Evolutionary conservation across 1,140 invertebrate species (phyloP), one percentile per base, ranked within the genome.

Genomic region (Hirudo medicinalis): DNA sequence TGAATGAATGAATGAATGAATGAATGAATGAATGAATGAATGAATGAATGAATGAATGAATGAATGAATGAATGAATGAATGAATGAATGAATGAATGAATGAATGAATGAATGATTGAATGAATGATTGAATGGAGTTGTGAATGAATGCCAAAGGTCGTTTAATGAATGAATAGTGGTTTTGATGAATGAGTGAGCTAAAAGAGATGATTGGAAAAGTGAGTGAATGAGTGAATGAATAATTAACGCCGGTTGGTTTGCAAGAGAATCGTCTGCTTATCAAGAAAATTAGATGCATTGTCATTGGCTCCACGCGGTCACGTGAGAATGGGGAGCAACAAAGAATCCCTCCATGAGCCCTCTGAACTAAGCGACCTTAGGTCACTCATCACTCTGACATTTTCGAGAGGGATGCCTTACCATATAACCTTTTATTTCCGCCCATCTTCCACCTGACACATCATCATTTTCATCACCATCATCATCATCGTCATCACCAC

Each of bases 21-120:
- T 32, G 67, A 68, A 68, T 68, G 32, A 68, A 32, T 68, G 67
- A 32, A 32, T 68, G 67, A 20, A 63, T 63, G 60, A 63, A 63
- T 63, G 60, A 63, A 63, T 63, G 60, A 57, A 57, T 57, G 55
- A 57, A 63, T 63, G 43, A 49, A 17, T 68, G 67, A 68, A 29
- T 32, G 60, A 63, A 13, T 13, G 29, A 32, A 13, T 63, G 29
- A 63, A 17, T 63, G 67, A 68, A 17, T 68, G 67, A 67, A 68
- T 68, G 67, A 68, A 29, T 68, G 11, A n/a, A 68, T 9, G 40
- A 68, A 32, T 68, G 67, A 68, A 32, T 68, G 67, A 9, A 4
- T 68, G 67, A 43, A 68, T 43, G n/a, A 68, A 43, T 22, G n/a
- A 25, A 68, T 68, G 67, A 27, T 40, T 29, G 36, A 68, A 29